A percentile compares a stretch with the other conserved stretches of the same genome.
phyloP scores from a whole-genome alignment of 2,888 invertebrate genomes.

The Perdita meconis region DNA sequence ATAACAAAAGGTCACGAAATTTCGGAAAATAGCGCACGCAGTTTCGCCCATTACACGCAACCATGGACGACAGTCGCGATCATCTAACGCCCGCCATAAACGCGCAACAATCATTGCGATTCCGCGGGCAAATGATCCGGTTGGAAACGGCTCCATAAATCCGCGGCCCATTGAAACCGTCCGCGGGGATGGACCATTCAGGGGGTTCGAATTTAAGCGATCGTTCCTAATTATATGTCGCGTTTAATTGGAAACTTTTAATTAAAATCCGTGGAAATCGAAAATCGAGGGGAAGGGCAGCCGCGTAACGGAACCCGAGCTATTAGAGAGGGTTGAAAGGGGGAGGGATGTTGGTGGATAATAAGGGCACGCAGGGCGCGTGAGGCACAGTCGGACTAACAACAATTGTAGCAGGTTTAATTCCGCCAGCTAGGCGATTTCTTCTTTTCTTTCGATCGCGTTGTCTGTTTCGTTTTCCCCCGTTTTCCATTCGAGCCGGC shows the following conservation, averaged over 20 bases:
- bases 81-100: slow-evolving; percentile 5
- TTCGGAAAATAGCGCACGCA: neutral
- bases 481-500: slow-evolving; percentile 33
- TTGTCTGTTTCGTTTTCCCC: slow-evolving; percentile 2
- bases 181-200: neutral
- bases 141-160: slow-evolving; percentile 39
- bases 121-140: slow-evolving; percentile 38
- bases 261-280: slow-evolving; percentile 46
- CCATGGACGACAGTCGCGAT: neutral
- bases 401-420: slow-evolving; percentile 54
- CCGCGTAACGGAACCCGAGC: slow-evolving; percentile 34
- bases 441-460: neutral
- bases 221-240: slow-evolving; percentile 51
- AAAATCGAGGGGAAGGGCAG: slow-evolving; percentile 6
- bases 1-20: neutral
- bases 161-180: slow-evolving; percentile 41
- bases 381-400: slow-evolving; percentile 31
- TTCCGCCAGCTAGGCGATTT: slow-evolving; percentile 46
- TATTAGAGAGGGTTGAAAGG: slow-evolving; percentile 48
- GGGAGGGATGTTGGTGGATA: slow-evolving; percentile 39
- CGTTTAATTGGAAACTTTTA: slow-evolving; percentile 52
- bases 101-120: slow-evolving; percentile 29
- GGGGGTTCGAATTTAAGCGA: slow-evolving; percentile 23
- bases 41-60: neutral
- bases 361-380: slow-evolving; percentile 42